Evolutionary conservation across 2,888 invertebrate genomes (phyloP), one percentile per base, ranked within the genome.

Genomic region (Chironomus tentans): DNA sequence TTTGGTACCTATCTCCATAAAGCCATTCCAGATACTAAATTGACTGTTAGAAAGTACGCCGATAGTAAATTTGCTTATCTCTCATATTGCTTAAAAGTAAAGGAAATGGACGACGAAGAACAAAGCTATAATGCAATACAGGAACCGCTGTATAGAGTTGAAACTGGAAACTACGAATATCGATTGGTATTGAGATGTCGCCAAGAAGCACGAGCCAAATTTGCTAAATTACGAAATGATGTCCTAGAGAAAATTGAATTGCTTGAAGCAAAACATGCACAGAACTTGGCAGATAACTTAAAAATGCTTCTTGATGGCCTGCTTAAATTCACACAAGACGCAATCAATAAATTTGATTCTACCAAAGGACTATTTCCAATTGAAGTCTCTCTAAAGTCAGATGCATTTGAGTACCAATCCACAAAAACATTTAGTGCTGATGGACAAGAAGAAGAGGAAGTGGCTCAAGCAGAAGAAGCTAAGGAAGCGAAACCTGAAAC

Each of bases 91-190:
- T 86, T 99, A 76, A 99, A 99, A 85, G 97, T 99, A 0, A 99
- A 99, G 82, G 99, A 99, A 84, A 94, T 99, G 94, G 99, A 99
- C 80, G 99, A 99, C 81, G 99, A 99, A 82, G 98, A 98, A 81
- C 95, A 96, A 79, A 94, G 94, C 68, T 98, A 94, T 81, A 92
- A 92, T 5, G 91, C 94, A 0, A 81, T 98, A 13, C 97, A 98
- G 81, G 99, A 99, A 82, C 97, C 98, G 0, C 85, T 99, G 50
- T 99, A 99, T 82, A 88, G 99, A 62, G 96, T 99, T 0, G 99
- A 99, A 84, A 98, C 98, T 0, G 99, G 99, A 68, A 99, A 99
- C 83, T 99, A 99, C 84, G 99, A 99, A 83, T 99, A 99, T 83
- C 90, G 98, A 86, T 85, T 99, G 76, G 92, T 99, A 74, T 86